Base-by-base conservation (phyloP, 2,113 vertebrate species). In the Cyanoderma ruficeps region DNA sequence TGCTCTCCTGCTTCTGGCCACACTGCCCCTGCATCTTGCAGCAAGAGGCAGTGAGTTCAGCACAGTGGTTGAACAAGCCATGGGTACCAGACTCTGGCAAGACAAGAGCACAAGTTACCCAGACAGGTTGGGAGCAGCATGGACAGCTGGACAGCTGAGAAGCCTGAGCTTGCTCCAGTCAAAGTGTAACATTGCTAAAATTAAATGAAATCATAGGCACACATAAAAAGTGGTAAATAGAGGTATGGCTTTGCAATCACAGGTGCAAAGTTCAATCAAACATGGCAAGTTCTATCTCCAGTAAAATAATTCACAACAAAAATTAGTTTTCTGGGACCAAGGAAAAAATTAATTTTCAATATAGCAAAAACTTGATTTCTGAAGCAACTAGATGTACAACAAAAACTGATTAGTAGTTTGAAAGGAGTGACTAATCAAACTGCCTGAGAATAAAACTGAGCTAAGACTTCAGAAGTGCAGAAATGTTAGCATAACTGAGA, bases 101-200 rank as follows among this genome's bases (percentile, higher is more conserved):
- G 49, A 11, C 24, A 44, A 15, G 14, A n/a, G 3, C 19, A 50
- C 0, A 5, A 61, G 24, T 21, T 63, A 42, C 46, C 47, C 37
- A 65, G 37, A 21, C 19, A 63, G 44, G 4, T 25, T 79, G 52
- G 15, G 15, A 86, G 11, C 25, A 71, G 16, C 1, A 1, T 6
- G 10, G 59, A 12, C 0, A 8, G 11, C 10, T 0, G 3, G 35
- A 41, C 3, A 57, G 14, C 10, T 92, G 49, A 31, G 1, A 12
- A 83, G 30, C 31, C 57, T 55, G 42, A 76, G 14, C 53, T 83
- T 49, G 7, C 55, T 69, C 44, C 33, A 55, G 44, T 42, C 50
- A 14, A 83, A 77, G 4, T 23, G 9, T 17, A 81, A 28, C 27
- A 12, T 25, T n/a, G 7, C 41, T 44, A 31, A 41, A 87, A 77